These are phyloP conservation scores for Lasioglossum malachurum DNA, from an alignment of 2,888 invertebrate genomes.

Conservation along the genomic window DNA sequence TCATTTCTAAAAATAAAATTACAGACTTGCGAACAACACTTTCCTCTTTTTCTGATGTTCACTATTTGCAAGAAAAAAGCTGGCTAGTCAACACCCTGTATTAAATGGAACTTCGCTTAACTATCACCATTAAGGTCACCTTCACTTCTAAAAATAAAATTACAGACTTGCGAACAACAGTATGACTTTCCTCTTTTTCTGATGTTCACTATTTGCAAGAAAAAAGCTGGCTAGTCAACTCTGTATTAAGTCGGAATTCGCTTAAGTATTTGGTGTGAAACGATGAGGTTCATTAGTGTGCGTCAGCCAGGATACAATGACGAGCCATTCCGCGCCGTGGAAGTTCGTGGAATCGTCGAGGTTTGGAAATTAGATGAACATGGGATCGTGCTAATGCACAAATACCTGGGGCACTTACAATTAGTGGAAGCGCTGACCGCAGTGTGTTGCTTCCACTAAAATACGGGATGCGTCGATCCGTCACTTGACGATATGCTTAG, in stretches of 20 bases:
- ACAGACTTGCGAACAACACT: too few relatives aligned
- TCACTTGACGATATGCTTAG: not conserved
- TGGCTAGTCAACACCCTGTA: too few relatives aligned
- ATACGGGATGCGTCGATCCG: not conserved
- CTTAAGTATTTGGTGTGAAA: not conserved
- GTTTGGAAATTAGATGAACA: not conserved
- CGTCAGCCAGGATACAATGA: not conserved
- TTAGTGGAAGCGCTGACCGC: not conserved
- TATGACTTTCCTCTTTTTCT: too few relatives aligned
- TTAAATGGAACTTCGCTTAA: too few relatives aligned
- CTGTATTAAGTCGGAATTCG: not conserved
- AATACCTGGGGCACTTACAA: not conserved
- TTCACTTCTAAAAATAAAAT: too few relatives aligned
- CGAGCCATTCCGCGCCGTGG: not conserved
- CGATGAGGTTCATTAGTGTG: not conserved
- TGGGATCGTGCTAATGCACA: not conserved
- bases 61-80: too few relatives aligned
- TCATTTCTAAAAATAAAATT: too few relatives aligned
- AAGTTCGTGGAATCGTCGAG: not conserved
- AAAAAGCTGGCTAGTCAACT: too few relatives aligned
- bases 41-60: too few relatives aligned
- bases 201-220: too few relatives aligned
- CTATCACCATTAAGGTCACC: too few relatives aligned
- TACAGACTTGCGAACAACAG: too few relatives aligned
- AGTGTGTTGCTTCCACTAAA: not conserved